Conservation (phyloP, 2,797 vertebrate genomes). For the Xerus rutilus region DNA sequence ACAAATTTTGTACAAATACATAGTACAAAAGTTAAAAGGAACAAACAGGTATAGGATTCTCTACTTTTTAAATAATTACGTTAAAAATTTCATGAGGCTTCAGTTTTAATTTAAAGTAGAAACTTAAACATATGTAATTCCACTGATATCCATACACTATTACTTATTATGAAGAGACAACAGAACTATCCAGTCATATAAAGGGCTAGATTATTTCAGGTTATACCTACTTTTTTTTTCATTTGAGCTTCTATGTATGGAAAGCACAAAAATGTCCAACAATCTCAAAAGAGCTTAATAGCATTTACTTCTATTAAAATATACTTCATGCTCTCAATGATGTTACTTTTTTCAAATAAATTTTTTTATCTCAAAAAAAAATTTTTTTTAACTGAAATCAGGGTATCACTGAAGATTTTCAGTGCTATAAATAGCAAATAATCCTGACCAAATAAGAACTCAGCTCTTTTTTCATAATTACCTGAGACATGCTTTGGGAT, state of each 20-base stretch:
- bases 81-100: not conserved
- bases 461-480: conserved; percentile 67
- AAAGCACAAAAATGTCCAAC: not conserved
- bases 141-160: not conserved
- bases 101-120: not conserved
- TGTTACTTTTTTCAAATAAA: conserved; percentile 57
- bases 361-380: too few species aligned
- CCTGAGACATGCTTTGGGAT: conserved; percentile 70
- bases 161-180: conserved; percentile 5
- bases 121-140: not conserved
- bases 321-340: conserved; percentile 19
- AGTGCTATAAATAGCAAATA: conserved; percentile 78
- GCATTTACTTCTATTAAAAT: conserved; percentile 59
- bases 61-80: not conserved
- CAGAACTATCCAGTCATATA: not conserved
- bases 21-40: not conserved
- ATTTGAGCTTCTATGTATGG: not conserved
- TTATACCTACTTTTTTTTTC: conserved; percentile 3
- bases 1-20: not conserved
- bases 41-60: not conserved
- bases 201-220: conserved; percentile 49
- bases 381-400: conserved; percentile 41
- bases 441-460: conserved; percentile 69
- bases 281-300: not conserved
- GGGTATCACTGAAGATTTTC: conserved; percentile 70